Base-by-base conservation (phyloP, 2,797 vertebrate genomes). In the Takifugu rubripes region DNA sequence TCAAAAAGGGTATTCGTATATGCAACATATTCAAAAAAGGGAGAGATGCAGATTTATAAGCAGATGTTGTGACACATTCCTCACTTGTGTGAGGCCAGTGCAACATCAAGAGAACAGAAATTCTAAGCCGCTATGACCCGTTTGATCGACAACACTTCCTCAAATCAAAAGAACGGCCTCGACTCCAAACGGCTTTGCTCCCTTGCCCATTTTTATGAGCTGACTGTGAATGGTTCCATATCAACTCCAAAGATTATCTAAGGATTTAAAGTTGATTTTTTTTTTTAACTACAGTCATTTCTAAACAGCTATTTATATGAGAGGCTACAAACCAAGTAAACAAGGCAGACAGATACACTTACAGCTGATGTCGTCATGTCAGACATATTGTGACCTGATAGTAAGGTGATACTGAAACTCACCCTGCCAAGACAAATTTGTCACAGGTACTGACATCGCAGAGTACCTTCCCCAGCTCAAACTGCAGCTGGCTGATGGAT, bases 361-460 rank as follows among this genome's bases (percentile, higher is more conserved):
- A 42, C 17, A 52, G 47, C 0, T 24, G 3, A 50, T 0, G 25
- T 46, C 26, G 6, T 31, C 1, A 21, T 9, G 50, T 51, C 52
- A 56, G 26, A 36, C 43, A 17, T 16, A 16, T 16, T 17, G 36
- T 0, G 3, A 61, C 43, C 63, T 29, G 29, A 24, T 24, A 17
- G 15, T 49, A 4, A 21, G 0, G 17, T 43, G 55, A 58, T 15
- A 9, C 44, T 63, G 36, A 68, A 66, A 79, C 90, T 96, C 90
- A 99, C 96, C 97, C 96, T 0, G 96, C 94, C 57, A 99, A 68
- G 52, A 96, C 93, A 2, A 94, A 91, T 9, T 87, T 89, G n/a
- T 93, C 90, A 2, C 90, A 93, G 68, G 93, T 94, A 79, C 92
- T 91, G 21, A 93, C 94, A 1, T 95, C 94, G 60, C 95, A 97